Conservation (phyloP, 1,140 invertebrate species). For the Marisa cornuarietis region DNA sequence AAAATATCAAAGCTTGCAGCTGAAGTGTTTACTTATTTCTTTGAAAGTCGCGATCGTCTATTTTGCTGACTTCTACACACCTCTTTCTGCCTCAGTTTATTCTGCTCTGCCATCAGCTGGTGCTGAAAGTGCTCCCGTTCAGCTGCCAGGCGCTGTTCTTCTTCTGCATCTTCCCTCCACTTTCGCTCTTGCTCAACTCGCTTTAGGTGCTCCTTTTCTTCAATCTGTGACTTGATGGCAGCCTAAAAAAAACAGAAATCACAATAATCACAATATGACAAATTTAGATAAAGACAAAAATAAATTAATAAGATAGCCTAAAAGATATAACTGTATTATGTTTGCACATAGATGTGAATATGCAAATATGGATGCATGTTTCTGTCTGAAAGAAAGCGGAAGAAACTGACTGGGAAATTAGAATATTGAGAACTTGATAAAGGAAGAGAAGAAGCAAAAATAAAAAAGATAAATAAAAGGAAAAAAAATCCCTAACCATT, state of each 20-base stretch:
- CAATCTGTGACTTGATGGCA: slow-evolving; percentile 60
- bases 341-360: too few species aligned
- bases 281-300: not conserved
- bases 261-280: not conserved
- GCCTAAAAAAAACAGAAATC: slow-evolving; percentile 47
- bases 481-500: too few species aligned
- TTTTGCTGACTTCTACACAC: slow-evolving; percentile 27
- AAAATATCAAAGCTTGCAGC: too few species aligned
- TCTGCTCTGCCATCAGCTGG: slow-evolving; percentile 53
- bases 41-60: too few species aligned
- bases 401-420: too few species aligned
- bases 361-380: too few species aligned
- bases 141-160: slow-evolving; percentile 56
- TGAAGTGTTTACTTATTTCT: too few species aligned
- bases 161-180: slow-evolving; percentile 59
- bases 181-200: slow-evolving; percentile 54
- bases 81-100: slow-evolving; percentile 54
- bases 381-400: not conserved
- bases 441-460: not conserved
- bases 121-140: slow-evolving; percentile 49
- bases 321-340: too few species aligned
- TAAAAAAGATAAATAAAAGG: not conserved
- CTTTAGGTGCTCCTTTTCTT: slow-evolving; percentile 59
- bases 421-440: too few species aligned
- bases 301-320: too few species aligned